These are phyloP conservation scores for Riparia riparia DNA, from an alignment of 2,113 vertebrate genomes.

Conservation along the genomic window DNA sequence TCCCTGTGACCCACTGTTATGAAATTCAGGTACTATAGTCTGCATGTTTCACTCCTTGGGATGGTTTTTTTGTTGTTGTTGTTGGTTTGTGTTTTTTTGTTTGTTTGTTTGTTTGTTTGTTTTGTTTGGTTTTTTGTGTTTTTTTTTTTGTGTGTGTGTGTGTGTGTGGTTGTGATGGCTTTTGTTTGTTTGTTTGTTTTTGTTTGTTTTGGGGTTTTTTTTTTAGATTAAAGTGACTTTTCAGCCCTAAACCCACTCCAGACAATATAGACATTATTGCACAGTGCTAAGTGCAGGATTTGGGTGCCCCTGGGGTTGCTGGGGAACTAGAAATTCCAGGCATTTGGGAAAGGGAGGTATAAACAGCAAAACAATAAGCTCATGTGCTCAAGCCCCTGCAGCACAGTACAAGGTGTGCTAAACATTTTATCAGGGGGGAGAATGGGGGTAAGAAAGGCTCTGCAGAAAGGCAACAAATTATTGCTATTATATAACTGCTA, in stretches of 20 bases:
- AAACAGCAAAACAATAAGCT: not conserved
- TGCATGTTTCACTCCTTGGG: not conserved
- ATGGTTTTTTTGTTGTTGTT: too few relatives aligned
- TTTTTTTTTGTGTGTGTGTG: too few relatives aligned
- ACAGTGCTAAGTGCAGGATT: not conserved
- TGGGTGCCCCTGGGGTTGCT: not conserved
- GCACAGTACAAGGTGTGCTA: not conserved
- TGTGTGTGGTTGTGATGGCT: too few relatives aligned
- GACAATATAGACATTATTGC: not conserved
- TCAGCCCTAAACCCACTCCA: not conserved
- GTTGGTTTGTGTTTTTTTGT: too few relatives aligned
- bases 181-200: too few relatives aligned
- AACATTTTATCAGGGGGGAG: not conserved
- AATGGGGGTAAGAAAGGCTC: not conserved
- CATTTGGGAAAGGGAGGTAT: not conserved
- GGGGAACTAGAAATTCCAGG: conserved; percentile 36
- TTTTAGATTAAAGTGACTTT: not conserved
- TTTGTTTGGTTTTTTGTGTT: too few relatives aligned
- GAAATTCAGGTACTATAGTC: not conserved
- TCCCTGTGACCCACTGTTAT: not conserved
- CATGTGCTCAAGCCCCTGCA: not conserved
- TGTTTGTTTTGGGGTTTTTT: not conserved
- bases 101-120: too few relatives aligned
- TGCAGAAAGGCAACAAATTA: not conserved
- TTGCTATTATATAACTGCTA: not conserved